Conservation (phyloP, 2,113 vertebrate species). For the Aythya baeri region DNA sequence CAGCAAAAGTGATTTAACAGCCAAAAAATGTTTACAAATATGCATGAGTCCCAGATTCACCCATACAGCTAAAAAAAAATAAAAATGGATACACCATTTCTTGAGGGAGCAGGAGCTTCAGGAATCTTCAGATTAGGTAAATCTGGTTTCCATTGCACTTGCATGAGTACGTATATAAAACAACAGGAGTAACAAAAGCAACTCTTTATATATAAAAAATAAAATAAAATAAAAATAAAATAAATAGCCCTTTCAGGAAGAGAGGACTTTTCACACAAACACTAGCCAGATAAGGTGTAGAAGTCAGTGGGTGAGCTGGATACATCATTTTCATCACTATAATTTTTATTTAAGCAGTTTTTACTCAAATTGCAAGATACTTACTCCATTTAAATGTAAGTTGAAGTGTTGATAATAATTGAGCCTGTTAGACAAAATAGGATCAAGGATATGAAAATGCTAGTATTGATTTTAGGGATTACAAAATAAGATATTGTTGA, state of each 20-base stretch:
- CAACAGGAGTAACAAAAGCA: neutral
- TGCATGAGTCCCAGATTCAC: neutral
- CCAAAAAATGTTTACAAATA: neutral
- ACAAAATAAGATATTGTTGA: slow-evolving; percentile 7
- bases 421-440: slow-evolving; percentile 22
- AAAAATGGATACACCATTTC: neutral
- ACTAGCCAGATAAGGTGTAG: neutral
- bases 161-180: neutral
- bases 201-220: neutral
- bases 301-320: neutral
- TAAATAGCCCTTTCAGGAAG: neutral
- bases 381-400: neutral
- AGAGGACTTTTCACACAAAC: slow-evolving; percentile 9
- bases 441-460: neutral
- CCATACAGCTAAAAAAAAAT: neutral
- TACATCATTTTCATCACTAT: neutral
- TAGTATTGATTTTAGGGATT: neutral
- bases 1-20: neutral
- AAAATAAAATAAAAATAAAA: neutral
- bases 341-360: slow-evolving; percentile 18
- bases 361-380: slow-evolving; percentile 17
- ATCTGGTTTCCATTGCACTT: neutral
- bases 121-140: neutral
- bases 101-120: neutral
- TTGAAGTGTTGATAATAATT: neutral